Evolutionary conservation across 2,888 invertebrate genomes (phyloP).

Genomic region (Cheilosia urbana): DNA sequence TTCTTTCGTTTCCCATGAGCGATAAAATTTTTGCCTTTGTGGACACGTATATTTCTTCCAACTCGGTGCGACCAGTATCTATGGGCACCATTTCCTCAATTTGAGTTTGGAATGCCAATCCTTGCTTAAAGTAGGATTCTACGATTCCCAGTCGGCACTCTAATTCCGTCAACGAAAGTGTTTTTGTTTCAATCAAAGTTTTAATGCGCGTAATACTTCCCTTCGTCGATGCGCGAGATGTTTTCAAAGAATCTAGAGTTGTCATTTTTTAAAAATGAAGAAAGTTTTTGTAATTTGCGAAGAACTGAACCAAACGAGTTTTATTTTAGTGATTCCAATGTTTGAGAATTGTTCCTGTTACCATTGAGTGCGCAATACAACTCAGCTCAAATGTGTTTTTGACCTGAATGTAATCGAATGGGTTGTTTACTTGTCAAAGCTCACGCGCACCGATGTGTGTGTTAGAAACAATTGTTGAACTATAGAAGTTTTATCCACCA

Average conservation of each 20-base stretch:
- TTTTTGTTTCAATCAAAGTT: neutral
- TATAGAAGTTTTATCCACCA: too few species aligned
- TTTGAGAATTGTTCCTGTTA: neutral
- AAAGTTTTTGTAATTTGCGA: neutral
- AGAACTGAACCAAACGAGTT: neutral
- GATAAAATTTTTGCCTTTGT: slow-evolving; percentile 22
- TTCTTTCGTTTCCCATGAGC: slow-evolving; percentile 8
- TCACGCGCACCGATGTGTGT: too few species aligned
- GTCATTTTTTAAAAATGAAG: neutral
- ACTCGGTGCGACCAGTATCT: slow-evolving; percentile 8
- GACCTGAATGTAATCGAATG: neutral
- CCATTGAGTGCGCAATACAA: neutral
- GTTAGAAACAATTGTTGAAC: too few species aligned
- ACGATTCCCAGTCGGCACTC: neutral
- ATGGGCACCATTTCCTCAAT: neutral
- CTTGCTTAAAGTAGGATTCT: neutral
- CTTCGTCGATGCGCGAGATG: neutral
- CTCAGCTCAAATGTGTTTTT: neutral
- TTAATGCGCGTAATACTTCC: neutral
- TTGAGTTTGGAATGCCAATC: neutral
- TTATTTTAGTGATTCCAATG: neutral
- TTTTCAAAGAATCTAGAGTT: neutral
- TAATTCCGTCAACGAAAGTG: neutral
- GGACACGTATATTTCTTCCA: slow-evolving; percentile 14
- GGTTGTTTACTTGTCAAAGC: too few species aligned